Base-by-base conservation (phyloP, 2,797 vertebrate genomes). In the Pseudochirops corinnae region DNA sequence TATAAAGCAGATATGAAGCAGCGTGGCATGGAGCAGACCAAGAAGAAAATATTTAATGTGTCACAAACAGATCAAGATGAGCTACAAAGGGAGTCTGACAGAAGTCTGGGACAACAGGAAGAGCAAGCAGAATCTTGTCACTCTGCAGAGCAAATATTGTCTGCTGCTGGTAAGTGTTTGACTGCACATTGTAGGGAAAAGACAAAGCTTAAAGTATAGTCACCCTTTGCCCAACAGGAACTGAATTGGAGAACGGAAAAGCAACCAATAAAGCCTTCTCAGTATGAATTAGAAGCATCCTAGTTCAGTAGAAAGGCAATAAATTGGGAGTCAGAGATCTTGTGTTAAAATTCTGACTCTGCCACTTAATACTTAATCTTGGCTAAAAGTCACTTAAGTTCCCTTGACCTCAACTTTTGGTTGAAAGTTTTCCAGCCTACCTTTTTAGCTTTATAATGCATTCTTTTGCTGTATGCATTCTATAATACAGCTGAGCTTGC, bases 131-230 rank as follows among this genome's bases (percentile, higher is more conserved):
- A 39, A 56, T 90, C 28, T 21, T 94, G 55, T 39, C 93, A 46
- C 21, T 96, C 96, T 92, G 91, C 91, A 92, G 98, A 57, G 74
- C 91, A 0, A 93, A 94, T 39, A 21, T 31, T n/a, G 39, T 1
- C 0, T 50, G 1, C 0, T 0, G 0, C 0, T 0, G 97, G 98
- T 99, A 97, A 98, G 98, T 98, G 82, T 95, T 96, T 93, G 82
- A 67, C 12, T 67, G 4, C 12, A 24, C 6, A 46, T 24, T 39
- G 39, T 82, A 26, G 39, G 67, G 74, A 46, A 82, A 82, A 46
- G 46, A 26, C 16, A 46, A 82, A 46, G 21, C 4, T 82, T 7
- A 82, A 82, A 82, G 12, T 82, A 10, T 74, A 39, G 18, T 39
- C n/a, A 74, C n/a, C 39, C 16, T 74, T 39, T 39, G n/a, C 1